phyloP scores from a whole-genome alignment of 2,797 vertebrate species.

The Erpetoichthys calabaricus region DNA sequence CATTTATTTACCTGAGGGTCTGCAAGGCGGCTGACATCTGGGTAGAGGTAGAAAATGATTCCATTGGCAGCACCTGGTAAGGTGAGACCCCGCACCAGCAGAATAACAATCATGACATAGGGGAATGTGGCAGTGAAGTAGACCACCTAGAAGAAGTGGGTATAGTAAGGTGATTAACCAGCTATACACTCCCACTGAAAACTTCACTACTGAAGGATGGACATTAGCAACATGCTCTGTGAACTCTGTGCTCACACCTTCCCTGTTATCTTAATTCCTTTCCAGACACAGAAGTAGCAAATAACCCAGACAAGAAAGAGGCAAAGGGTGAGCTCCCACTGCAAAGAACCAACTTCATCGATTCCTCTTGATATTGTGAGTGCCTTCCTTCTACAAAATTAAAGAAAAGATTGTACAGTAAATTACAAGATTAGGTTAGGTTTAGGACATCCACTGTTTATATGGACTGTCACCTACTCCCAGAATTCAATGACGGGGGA shows the following conservation, averaged over 20 bases:
- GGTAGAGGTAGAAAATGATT: slow-evolving; percentile 90
- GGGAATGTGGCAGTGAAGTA: slow-evolving; percentile 93
- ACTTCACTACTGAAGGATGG: slow-evolving; percentile 33
- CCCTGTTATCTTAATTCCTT: slow-evolving; percentile 86
- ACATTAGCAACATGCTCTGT: background rate
- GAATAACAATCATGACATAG: slow-evolving; percentile 75
- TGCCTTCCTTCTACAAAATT: slow-evolving; percentile 65
- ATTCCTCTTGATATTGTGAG: slow-evolving; percentile 68
- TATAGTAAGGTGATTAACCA: background rate
- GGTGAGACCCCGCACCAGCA: slow-evolving; percentile 77
- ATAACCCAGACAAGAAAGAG: slow-evolving; percentile 81
- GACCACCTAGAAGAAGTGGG: slow-evolving; percentile 46
- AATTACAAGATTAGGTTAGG: background rate
- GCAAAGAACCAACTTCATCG: slow-evolving; percentile 63
- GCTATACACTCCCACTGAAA: background rate
- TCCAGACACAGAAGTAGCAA: slow-evolving; percentile 96
- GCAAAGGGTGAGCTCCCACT: slow-evolving; percentile 84
- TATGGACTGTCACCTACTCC: slow-evolving; percentile 50
- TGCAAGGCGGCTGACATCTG: slow-evolving; percentile 72
- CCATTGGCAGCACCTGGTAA: slow-evolving; percentile 78
- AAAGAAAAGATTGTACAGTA: background rate
- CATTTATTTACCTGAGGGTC: slow-evolving; percentile 73
- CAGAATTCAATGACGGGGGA: slow-evolving; percentile 66
- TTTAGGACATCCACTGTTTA: background rate
- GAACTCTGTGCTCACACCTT: slow-evolving; percentile 51